These are phyloP conservation scores for Clarias macrocephalus DNA, from an alignment of 2,113 vertebrate species.

Conservation along the genomic window DNA sequence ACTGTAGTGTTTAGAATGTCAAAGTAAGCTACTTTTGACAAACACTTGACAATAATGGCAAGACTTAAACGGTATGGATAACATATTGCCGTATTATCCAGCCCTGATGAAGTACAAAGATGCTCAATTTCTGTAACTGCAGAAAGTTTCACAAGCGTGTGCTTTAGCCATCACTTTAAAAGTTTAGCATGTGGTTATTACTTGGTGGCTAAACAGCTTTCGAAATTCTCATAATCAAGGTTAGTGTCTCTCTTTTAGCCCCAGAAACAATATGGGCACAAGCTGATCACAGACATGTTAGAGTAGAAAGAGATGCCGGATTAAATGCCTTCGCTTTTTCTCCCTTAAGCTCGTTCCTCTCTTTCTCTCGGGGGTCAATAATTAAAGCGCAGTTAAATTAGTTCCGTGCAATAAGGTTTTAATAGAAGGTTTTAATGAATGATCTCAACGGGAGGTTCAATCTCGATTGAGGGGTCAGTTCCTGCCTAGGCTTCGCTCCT, in stretches of 20 bases:
- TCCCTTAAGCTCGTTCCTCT: neutral
- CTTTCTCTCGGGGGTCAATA: slow-evolving; percentile 30
- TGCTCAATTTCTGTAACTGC: neutral
- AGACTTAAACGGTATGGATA: neutral
- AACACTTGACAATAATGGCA: neutral
- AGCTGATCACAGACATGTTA: neutral
- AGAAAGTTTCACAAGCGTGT: neutral
- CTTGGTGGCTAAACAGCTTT: slow-evolving; percentile 11
- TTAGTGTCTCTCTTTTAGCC: neutral
- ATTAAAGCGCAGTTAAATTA: slow-evolving; percentile 43
- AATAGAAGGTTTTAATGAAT: slow-evolving; percentile 44
- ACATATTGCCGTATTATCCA: neutral
- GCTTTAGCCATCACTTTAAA: slow-evolving; percentile 7
- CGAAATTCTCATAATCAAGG: neutral
- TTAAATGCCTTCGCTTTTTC: slow-evolving; percentile 6
- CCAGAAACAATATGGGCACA: neutral
- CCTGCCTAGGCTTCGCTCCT: neutral
- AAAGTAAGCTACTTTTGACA: neutral
- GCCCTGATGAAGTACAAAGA: neutral
- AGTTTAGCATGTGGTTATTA: neutral
- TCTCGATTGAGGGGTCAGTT: slow-evolving; percentile 7
- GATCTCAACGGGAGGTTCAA: slow-evolving; percentile 33
- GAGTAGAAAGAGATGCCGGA: neutral
- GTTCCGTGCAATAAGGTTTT: slow-evolving; percentile 40
- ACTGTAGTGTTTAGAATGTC: neutral